phyloP scores from a whole-genome alignment of 2,113 vertebrate species.

The Otocyon megalotis region DNA sequence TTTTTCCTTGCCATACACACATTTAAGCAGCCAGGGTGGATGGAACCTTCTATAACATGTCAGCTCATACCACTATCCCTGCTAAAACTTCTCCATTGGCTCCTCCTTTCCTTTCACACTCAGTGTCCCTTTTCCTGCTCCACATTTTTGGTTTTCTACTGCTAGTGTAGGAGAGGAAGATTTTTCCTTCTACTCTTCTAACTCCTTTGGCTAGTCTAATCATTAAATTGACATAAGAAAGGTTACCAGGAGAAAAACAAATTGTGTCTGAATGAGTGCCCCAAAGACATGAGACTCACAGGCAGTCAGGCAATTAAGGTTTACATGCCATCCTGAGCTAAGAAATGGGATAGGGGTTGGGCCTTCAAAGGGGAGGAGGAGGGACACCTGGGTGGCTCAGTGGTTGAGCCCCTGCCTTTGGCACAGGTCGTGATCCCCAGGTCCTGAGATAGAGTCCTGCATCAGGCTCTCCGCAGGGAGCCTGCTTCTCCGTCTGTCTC shows the following conservation, averaged over 20 bases:
- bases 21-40: not conserved
- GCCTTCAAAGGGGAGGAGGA: not conserved
- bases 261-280: not conserved
- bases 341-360: not conserved
- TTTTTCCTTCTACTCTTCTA: not conserved
- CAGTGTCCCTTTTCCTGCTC: not conserved
- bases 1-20: not conserved
- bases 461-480: too few species aligned
- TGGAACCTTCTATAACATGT: not conserved
- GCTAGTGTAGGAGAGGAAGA: not conserved
- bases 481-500: too few species aligned
- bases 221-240: not conserved
- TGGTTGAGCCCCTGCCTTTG: too few species aligned
- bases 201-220: not conserved
- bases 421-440: too few species aligned
- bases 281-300: not conserved
- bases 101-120: constrained; percentile 12
- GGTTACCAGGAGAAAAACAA: not conserved
- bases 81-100: not conserved
- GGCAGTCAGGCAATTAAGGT: not conserved
- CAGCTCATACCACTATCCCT: not conserved
- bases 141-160: not conserved
- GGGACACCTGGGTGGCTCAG: too few species aligned
- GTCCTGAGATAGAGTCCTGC: too few species aligned
- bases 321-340: not conserved